Evolutionary conservation across 2,888 invertebrate genomes (phyloP).

Genomic region (Andrena flavipes): DNA sequence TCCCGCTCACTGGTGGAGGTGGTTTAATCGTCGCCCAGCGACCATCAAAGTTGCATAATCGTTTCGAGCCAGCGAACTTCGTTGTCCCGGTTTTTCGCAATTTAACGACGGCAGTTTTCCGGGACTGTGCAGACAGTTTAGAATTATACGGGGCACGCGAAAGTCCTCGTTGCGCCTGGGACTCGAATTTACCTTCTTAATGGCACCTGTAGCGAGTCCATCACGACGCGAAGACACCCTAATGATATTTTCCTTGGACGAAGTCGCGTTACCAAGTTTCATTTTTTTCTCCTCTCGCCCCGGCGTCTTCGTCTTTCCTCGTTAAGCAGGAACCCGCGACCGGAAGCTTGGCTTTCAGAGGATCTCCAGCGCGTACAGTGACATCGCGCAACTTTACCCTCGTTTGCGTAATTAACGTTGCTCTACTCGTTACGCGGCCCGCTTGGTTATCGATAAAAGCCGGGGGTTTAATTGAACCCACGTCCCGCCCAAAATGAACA

Average conservation of each 20-base stretch:
- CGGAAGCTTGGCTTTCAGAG: slow-evolving; percentile 36
- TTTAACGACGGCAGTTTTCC: not conserved
- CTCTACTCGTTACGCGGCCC: not conserved
- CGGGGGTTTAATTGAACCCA: slow-evolving; percentile 23
- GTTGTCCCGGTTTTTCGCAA: not conserved
- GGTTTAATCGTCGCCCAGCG: not conserved
- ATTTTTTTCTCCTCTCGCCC: slow-evolving; percentile 18
- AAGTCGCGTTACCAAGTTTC: slow-evolving; percentile 19
- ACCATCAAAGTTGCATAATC: not conserved
- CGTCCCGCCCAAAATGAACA: not conserved
- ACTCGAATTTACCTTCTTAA: not conserved
- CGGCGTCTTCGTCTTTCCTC: slow-evolving; percentile 14
- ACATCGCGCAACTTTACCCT: slow-evolving; percentile 39
- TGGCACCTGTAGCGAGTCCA: too few relatives aligned
- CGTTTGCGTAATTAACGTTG: slow-evolving; percentile 48
- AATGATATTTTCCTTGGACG: slow-evolving; percentile 14
- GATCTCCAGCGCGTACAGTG: slow-evolving; percentile 1
- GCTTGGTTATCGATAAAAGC: slow-evolving; percentile 38
- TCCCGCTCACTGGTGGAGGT: not conserved
- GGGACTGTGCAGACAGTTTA: not conserved
- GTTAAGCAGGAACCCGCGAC: slow-evolving; percentile 41
- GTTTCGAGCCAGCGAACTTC: not conserved
- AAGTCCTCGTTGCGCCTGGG: slow-evolving; percentile 1
- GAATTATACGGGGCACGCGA: not conserved
- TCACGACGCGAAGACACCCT: slow-evolving; percentile 9